phyloP scores from a whole-genome alignment of 1,140 invertebrate species.

The Geopemphigus sp. region DNA sequence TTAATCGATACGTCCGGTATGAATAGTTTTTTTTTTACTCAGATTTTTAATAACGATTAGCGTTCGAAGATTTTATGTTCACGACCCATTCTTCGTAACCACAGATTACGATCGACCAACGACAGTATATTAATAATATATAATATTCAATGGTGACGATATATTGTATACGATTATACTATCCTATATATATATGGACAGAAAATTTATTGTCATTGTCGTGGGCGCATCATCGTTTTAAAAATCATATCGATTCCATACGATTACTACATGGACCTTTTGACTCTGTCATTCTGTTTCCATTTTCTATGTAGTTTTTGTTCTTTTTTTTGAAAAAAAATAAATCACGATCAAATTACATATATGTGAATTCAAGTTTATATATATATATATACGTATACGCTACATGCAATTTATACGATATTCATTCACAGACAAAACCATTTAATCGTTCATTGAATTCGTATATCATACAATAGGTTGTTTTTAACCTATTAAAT shows the following conservation, averaged over 20 bases:
- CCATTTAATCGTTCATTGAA: background rate
- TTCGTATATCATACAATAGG: background rate
- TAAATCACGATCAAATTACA: background rate
- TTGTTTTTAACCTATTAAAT: too few relatives aligned
- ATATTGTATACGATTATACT: too few relatives aligned
- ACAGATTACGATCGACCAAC: conserved; percentile 19
- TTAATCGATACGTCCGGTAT: conserved; percentile 50
- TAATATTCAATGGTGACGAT: conserved; percentile 8
- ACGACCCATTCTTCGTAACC: background rate
- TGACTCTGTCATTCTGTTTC: conserved; percentile 34
- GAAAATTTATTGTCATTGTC: conserved; percentile 16
- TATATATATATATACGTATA: too few relatives aligned
- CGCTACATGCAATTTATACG: background rate
- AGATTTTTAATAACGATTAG: conserved; percentile 25
- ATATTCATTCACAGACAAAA: background rate
- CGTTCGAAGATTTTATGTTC: conserved; percentile 1
- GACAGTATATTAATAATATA: conserved; percentile 24
- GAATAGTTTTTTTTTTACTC: conserved; percentile 12
- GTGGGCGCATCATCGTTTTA: conserved; percentile 6
- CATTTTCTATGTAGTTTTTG: background rate
- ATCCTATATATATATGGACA: background rate
- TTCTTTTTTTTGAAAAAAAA: background rate
- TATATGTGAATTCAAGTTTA: too few relatives aligned
- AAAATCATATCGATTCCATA: conserved; percentile 47
- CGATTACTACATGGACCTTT: background rate